Evolutionary conservation across 2,888 invertebrate species (phyloP).

Genomic region (Eucera pruinosa): DNA sequence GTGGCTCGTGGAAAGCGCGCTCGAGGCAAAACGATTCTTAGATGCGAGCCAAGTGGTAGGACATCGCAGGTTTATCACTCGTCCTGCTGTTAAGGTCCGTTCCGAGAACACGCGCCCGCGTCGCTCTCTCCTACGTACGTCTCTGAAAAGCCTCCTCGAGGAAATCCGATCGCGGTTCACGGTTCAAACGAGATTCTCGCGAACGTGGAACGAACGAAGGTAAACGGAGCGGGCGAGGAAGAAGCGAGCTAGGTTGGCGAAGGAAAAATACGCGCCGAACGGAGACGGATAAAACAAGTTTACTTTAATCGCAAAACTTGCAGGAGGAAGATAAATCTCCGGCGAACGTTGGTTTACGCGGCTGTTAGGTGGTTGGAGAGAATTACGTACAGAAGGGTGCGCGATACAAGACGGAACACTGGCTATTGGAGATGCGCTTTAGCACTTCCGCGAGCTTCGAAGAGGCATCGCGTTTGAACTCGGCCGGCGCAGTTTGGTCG

Average conservation of each 20-base stretch:
- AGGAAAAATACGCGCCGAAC: slow-evolving; percentile 21
- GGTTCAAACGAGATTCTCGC: slow-evolving; percentile 2
- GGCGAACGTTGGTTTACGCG: slow-evolving; percentile 20
- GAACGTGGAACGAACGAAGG: neutral
- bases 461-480: slow-evolving; percentile 20
- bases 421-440: slow-evolving; percentile 5
- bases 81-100: too few species aligned
- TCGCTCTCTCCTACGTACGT: too few species aligned
- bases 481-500: neutral
- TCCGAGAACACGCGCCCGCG: too few species aligned
- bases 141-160: neutral
- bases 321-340: slow-evolving; percentile 28
- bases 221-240: neutral
- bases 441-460: slow-evolving; percentile 25
- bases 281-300: slow-evolving; percentile 22
- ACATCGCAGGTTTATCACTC: too few species aligned
- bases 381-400: slow-evolving; percentile 5
- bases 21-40: too few species aligned
- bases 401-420: slow-evolving; percentile 13
- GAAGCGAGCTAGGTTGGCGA: neutral
- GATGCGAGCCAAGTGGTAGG: too few species aligned
- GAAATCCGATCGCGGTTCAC: neutral
- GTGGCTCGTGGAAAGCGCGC: too few species aligned
- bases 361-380: slow-evolving; percentile 31
- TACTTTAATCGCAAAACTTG: slow-evolving; percentile 43